These are phyloP conservation scores for Epizoanthus stellaris DNA, from an alignment of 92 coral and sea anemone species.

Conservation along the genomic window DNA sequence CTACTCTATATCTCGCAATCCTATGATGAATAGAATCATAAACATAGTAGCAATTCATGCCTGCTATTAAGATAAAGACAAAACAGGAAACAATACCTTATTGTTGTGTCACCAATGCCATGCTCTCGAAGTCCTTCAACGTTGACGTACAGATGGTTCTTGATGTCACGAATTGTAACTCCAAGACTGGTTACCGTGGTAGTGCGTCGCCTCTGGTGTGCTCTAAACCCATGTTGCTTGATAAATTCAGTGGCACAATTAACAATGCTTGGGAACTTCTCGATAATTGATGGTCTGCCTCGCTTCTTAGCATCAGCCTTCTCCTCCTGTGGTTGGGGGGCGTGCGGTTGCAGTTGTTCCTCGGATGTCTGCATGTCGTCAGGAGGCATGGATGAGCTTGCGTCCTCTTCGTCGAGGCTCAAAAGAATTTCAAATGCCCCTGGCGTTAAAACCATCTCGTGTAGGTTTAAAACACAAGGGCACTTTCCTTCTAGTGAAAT, in stretches of 20 bases:
- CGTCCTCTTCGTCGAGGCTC: no score
- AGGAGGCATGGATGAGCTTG: no score
- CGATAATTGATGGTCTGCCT: conserved; percentile 13
- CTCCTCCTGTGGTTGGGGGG: no score
- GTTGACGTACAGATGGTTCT: conserved; percentile 9
- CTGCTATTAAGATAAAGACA: no score
- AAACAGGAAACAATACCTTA: neutral
- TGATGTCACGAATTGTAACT: conserved; percentile 27
- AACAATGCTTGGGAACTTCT: conserved; percentile 36
- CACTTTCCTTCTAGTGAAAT: neutral
- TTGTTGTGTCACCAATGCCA: conserved; percentile 34
- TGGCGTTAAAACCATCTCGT: conserved; percentile 33
- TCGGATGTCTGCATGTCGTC: neutral
- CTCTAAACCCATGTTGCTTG: conserved; percentile 47
- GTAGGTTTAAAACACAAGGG: conserved; percentile 21
- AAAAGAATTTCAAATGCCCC: conserved; percentile 12
- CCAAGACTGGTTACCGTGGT: conserved; percentile 30
- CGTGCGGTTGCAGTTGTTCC: neutral
- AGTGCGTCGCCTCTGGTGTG: conserved; percentile 42
- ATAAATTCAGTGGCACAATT: conserved; percentile 27
- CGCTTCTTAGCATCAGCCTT: neutral
- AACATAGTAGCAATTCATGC: no score
- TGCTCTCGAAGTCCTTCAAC: conserved; percentile 27
- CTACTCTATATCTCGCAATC: no score
- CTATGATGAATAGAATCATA: no score